Percentiles rank a stretch among this genome's conserved stretches.
These are phyloP conservation scores for Acrossocheilus wenchowensis DNA, from an alignment of 2,797 vertebrate genomes.

Conservation along the genomic window DNA sequence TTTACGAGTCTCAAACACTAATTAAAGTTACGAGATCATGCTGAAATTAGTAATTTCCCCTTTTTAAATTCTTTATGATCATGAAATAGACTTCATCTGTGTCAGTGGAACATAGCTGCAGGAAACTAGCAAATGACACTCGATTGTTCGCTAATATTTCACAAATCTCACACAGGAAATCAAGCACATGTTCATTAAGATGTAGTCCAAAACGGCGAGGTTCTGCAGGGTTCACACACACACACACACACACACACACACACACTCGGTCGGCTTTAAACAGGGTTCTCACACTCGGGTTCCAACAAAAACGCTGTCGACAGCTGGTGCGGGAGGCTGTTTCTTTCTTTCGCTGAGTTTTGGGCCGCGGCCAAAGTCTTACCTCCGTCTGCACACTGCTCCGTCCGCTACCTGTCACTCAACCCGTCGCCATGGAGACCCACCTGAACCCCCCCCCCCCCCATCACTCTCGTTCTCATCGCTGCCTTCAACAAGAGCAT, in stretches of 20 bases:
- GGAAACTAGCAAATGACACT: slow-evolving; percentile 34
- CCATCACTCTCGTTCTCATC: slow-evolving; percentile 28
- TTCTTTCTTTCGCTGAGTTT: slow-evolving; percentile 55
- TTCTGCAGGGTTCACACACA: slow-evolving; percentile 39
- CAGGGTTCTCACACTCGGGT: slow-evolving; percentile 42
- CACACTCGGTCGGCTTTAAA: slow-evolving; percentile 16
- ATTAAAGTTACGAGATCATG: slow-evolving; percentile 4
- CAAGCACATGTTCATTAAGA: slow-evolving; percentile 59
- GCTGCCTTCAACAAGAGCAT: slow-evolving; percentile 56
- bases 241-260: slow-evolving; percentile 40
- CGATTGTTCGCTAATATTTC: slow-evolving; percentile 57
- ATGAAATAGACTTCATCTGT: slow-evolving; percentile 37
- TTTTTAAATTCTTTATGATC: slow-evolving; percentile 47
- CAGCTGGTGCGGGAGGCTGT: slow-evolving; percentile 56
- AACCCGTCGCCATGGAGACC: slow-evolving; percentile 57
- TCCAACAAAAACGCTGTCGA: slow-evolving; percentile 49
- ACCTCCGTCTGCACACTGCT: slow-evolving; percentile 55
- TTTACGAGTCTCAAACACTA: slow-evolving; percentile 2
- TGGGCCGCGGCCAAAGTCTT: slow-evolving; percentile 61
- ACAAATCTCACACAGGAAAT: slow-evolving; percentile 11
- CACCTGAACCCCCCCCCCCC: slow-evolving; percentile 44
- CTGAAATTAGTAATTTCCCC: slow-evolving; percentile 28
- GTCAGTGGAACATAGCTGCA: slow-evolving; percentile 29
- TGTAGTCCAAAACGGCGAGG: background rate
- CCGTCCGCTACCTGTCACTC: slow-evolving; percentile 59